Base-by-base conservation (phyloP, 2,888 invertebrate species). In the Nephrotoma flavescens region DNA sequence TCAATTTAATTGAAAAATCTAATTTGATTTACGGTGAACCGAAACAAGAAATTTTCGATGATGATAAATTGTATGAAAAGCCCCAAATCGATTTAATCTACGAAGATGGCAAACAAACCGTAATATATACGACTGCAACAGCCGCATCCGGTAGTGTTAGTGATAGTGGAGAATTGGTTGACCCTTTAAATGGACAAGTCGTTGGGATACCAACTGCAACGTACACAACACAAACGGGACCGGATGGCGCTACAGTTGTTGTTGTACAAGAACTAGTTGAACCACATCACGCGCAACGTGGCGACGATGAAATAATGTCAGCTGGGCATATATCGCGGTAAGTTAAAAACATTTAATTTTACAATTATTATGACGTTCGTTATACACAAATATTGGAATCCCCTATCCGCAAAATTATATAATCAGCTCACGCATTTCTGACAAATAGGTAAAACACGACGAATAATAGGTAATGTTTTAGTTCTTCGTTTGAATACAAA, bases 71-170 rank as follows among this genome's bases (percentile, higher is more conserved):
- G 11, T 86, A 87, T 42, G 86, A 87, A 41, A 91, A 45, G 88
- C 95, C 93, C 86, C 95, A 96, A 89, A 96, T 96, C 90, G 96
- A 96, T 91, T 92, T 96, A 89, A 96, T 96, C 89, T 96, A 96
- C 91, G 96, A 96, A 90, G 96, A 96, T 89, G 96, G 96, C 85
- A 96, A 96, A 90, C 96, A 96, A 90, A 96, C 96, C 2, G 96
- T 96, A 87, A 96, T 96, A 90, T 96, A 96, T 89, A 96, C 96
- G 86, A 95, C 95, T 87, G 94, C 94, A 11, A 95, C 71, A 9
- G 71, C 71, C 2, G 90, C 87, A 6, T 42, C 84, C 7, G 84
- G 84, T n/a, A 42, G 42, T 45, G 86, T 86, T 41, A 92, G 92
- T 86, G 89, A 91, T 86, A 41, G 86, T 41, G 42, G 42, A 7